Conservation (phyloP, 2,113 vertebrate genomes). For the Neodon shergylaensis region DNA sequence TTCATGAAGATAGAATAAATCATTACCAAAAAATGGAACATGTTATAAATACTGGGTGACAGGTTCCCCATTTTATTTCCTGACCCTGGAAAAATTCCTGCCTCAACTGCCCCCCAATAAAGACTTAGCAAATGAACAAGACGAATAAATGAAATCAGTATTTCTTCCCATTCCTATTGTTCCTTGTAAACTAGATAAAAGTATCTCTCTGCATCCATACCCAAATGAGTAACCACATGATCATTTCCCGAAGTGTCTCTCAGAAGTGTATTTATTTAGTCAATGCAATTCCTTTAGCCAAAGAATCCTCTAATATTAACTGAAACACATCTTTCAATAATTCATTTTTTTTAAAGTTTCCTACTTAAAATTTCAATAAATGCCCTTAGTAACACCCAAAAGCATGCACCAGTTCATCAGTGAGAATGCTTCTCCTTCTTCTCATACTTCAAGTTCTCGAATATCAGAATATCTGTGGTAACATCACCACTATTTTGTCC, state of each 20-base stretch:
- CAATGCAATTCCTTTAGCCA: not conserved
- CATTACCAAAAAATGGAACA: constrained; percentile 46
- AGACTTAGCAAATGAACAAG: constrained; percentile 35
- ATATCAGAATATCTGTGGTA: constrained; percentile 29
- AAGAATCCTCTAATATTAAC: constrained; percentile 11
- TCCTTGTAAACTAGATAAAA: constrained; percentile 46
- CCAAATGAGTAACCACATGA: not conserved
- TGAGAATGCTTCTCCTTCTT: not conserved
- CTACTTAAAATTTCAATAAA: constrained; percentile 59
- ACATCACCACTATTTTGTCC: constrained; percentile 1
- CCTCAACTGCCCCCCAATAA: not conserved
- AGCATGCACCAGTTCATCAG: not conserved
- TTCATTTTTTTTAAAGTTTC: not conserved
- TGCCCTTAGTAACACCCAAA: constrained; percentile 43
- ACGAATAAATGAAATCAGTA: constrained; percentile 23
- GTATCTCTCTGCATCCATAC: not conserved
- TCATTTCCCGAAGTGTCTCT: not conserved
- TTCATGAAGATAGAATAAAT: constrained; percentile 7
- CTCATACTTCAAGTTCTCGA: constrained; percentile 58
- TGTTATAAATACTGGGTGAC: constrained; percentile 8
- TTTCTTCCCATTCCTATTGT: constrained; percentile 30
- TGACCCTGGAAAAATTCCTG: not conserved
- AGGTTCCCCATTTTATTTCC: not conserved
- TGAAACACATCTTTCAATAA: not conserved
- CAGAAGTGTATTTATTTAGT: not conserved